Percentiles rank a stretch among this genome's conserved stretches.
These are phyloP conservation scores for Sympetrum striolatum DNA, from an alignment of 2,888 invertebrate species.

Conservation along the genomic window DNA sequence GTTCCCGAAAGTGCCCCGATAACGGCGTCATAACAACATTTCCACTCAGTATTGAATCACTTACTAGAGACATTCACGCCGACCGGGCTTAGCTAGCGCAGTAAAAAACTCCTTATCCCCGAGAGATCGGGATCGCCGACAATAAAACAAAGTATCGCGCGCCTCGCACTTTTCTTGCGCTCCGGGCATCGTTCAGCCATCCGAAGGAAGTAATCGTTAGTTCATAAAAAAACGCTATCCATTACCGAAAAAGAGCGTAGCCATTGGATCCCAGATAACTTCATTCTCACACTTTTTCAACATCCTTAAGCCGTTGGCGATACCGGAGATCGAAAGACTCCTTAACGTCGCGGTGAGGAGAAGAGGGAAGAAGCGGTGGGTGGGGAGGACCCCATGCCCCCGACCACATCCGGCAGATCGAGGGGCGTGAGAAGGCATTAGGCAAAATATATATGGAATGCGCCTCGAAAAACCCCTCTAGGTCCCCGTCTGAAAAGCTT, in stretches of 20 bases:
- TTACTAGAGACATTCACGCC: too few species aligned
- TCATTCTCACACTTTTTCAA: slow-evolving; percentile 38
- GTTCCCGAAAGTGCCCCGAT: too few species aligned
- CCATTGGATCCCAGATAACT: slow-evolving; percentile 26
- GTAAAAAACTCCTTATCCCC: neutral
- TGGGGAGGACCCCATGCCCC: neutral
- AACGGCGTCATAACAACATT: too few species aligned
- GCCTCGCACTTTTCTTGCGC: neutral
- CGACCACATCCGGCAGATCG: slow-evolving; percentile 35
- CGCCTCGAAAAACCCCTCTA: slow-evolving; percentile 18
- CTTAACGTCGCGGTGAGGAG: slow-evolving; percentile 2
- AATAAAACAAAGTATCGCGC: neutral
- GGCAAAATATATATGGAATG: slow-evolving; percentile 42
- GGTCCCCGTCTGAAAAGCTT: neutral
- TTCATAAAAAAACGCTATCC: slow-evolving; percentile 27
- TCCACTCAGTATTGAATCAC: too few species aligned
- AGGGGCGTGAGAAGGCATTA: slow-evolving; percentile 40
- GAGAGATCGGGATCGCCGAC: neutral
- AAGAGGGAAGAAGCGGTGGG: neutral
- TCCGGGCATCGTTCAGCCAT: neutral
- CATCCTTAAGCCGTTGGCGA: slow-evolving; percentile 31
- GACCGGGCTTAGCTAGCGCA: neutral
- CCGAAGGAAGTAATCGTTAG: neutral
- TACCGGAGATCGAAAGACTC: slow-evolving; percentile 20
- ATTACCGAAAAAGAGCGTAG: slow-evolving; percentile 18